Evolutionary conservation across 2,797 vertebrate species (phyloP), one percentile per base, ranked within the genome.

Genomic region (Sebastes cheni): DNA sequence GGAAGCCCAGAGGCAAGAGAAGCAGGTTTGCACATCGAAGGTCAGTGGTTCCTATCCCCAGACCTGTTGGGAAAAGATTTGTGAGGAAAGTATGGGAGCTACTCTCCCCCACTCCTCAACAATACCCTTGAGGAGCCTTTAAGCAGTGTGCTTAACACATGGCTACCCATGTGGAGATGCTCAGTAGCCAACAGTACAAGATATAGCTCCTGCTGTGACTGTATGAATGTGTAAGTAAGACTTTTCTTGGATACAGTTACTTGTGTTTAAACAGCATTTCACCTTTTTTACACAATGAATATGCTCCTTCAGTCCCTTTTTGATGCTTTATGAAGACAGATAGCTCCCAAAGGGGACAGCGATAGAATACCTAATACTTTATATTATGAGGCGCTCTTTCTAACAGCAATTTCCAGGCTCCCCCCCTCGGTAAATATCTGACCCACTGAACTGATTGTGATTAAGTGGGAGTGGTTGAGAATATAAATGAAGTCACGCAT

Each of bases 81-180:
- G 60, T 79, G 61, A 76, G 50, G 71, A 83, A 74, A 86, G 73
- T 70, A 20, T 71, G 23, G 18, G 27, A 80, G 81, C 70, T 85
- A 75, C 75, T 83, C 66, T 77, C 64, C 86, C 73, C 52, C 70
- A 67, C 66, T 87, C 72, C 77, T 88, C 89, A 84, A 77, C 83
- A 81, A 69, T 84, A 68, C 84, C 91, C 86, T 88, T 86, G 70
- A 87, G 90, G 89, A 88, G 75, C 82, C 92, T 92, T 86, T 86
- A 25, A 88, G 91, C 90, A 77, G 64, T 79, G 77, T 75, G 77
- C 81, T 81, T 83, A 85, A 90, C 73, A 83, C 75, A 81, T 75
- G 77, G 25, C 75, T 69, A 13, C 71, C 80, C 75, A 59, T 0
- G 64, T 80, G 80, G 73, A 91, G 76, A 59, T 69, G 79, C 83